Conservation (phyloP, 1,140 invertebrate genomes). For the Drosophila tsacasi region DNA sequence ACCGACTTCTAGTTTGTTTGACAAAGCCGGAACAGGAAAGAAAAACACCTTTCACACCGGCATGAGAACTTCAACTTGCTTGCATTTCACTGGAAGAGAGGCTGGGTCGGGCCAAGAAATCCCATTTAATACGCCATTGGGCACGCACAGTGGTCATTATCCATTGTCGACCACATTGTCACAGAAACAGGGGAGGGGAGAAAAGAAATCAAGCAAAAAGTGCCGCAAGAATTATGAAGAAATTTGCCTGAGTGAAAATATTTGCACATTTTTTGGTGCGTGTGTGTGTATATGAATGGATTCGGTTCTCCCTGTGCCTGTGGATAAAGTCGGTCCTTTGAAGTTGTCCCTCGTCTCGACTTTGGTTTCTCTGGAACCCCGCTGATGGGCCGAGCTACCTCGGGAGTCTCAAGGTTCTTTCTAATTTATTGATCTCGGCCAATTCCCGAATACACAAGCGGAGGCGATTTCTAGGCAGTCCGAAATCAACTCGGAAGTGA, state of each 20-base stretch:
- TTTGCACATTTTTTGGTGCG: slow-evolving; percentile 71
- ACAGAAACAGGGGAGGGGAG: slow-evolving; percentile 16
- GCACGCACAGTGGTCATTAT: slow-evolving; percentile 72
- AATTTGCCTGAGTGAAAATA: slow-evolving; percentile 70
- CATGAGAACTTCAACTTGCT: slow-evolving; percentile 50
- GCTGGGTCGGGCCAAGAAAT: slow-evolving; percentile 31
- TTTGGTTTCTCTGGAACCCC: slow-evolving; percentile 60
- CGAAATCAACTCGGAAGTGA: slow-evolving; percentile 62
- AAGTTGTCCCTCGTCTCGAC: slow-evolving; percentile 45
- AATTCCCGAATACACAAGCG: slow-evolving; percentile 25
- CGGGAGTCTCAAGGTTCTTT: slow-evolving; percentile 52
- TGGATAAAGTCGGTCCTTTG: slow-evolving; percentile 55
- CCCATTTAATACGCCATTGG: slow-evolving; percentile 52
- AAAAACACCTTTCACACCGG: slow-evolving; percentile 37
- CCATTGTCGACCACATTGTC: slow-evolving; percentile 58
- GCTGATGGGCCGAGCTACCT: slow-evolving; percentile 38
- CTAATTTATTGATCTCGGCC: slow-evolving; percentile 41
- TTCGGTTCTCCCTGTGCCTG: slow-evolving; percentile 5
- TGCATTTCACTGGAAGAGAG: slow-evolving; percentile 50
- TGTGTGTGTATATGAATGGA: slow-evolving; percentile 51
- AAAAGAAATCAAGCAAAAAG: slow-evolving; percentile 40
- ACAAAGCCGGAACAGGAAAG: slow-evolving; percentile 15
- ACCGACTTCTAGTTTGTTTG: slow-evolving; percentile 19
- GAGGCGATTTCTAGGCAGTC: slow-evolving; percentile 63
- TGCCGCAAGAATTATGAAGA: slow-evolving; percentile 81